Percentiles rank a stretch among this genome's conserved stretches.
Evolutionary conservation across 2,797 vertebrate genomes (phyloP).

Genomic region (Gephyroberyx darwinii): DNA sequence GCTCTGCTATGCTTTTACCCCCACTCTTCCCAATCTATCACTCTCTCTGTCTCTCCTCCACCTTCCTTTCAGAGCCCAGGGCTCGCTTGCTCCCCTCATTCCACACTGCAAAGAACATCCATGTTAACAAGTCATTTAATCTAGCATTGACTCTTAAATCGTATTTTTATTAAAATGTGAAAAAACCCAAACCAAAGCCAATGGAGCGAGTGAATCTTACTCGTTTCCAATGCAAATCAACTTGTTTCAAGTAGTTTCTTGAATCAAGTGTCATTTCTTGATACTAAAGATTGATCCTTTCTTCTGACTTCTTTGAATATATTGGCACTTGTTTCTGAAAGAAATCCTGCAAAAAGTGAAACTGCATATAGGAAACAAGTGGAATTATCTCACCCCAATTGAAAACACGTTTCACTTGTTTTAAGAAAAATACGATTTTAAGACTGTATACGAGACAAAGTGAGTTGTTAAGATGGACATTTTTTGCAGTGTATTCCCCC

Average conservation of each 20-base stretch:
- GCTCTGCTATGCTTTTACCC: slow-evolving; percentile 23
- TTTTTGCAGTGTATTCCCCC: slow-evolving; percentile 28
- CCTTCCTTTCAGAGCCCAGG: slow-evolving; percentile 18
- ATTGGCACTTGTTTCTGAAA: too few species aligned
- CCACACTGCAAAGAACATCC: slow-evolving; percentile 1
- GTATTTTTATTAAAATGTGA: background rate
- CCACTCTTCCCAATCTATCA: slow-evolving; percentile 31
- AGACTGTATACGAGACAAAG: slow-evolving; percentile 46
- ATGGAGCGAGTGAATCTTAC: background rate
- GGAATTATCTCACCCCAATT: too few species aligned
- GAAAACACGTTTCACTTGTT: too few species aligned
- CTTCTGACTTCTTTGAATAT: too few species aligned
- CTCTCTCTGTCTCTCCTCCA: background rate
- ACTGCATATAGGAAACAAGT: too few species aligned
- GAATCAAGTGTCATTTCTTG: too few species aligned
- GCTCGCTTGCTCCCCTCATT: background rate
- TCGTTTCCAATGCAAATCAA: background rate
- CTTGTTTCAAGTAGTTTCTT: too few species aligned
- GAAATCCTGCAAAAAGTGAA: too few species aligned
- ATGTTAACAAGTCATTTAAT: background rate
- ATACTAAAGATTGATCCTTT: too few species aligned
- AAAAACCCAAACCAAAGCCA: background rate
- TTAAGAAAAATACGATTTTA: slow-evolving; percentile 7
- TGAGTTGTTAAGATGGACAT: slow-evolving; percentile 43
- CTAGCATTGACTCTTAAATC: background rate